Base-by-base conservation (phyloP, 2,888 invertebrate species). In the Noctua janthina region DNA sequence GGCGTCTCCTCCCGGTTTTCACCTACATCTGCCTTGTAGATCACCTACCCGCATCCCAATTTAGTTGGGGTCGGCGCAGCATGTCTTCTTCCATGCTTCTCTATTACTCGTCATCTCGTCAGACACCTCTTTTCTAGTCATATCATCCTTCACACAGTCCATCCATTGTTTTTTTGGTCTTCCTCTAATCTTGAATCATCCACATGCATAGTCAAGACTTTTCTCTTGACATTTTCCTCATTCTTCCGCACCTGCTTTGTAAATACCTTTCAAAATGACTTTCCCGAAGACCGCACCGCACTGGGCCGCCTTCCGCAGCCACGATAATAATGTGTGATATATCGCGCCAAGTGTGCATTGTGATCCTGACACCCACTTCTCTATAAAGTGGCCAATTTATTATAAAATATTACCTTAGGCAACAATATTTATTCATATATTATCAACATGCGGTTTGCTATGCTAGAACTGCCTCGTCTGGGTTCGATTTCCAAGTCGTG, bases 321-420 rank as follows among this genome's bases (percentile, higher is more conserved):
- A 90, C 91, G 91, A 94, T 94, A 94, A 92, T 93, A 39, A 91
- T 91, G 87, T 90, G 90, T 94, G 94, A 95, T 94, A 94, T 93
- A 95, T 95, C 86, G 92, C 91, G 86, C 84, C 88, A 83, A 92
- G 91, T 92, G 87, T 91, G 91, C 91, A 93, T 93, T 94, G 93
- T 94, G 93, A 92, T 92, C 93, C 91, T 89, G 90, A 90, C 92
- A 91, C 90, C 90, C 89, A 92, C 90, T 87, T 71, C 84, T 87
- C 87, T 83, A 92, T 92, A 92, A 93, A 92, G 91, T 91, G 91
- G 91, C 89, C 92, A 92, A 92, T 93, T 93, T 92, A 91, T 88
- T 91, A 89, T 91, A 91, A 94, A 93, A 93, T 93, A 92, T 92
- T 87, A 90, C 85, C 86, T 82, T 79, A 82, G 87, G 87, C 90